These are phyloP conservation scores for Leptinotarsa undecemlineata DNA, from an alignment of 1,140 invertebrate species.

Conservation along the genomic window DNA sequence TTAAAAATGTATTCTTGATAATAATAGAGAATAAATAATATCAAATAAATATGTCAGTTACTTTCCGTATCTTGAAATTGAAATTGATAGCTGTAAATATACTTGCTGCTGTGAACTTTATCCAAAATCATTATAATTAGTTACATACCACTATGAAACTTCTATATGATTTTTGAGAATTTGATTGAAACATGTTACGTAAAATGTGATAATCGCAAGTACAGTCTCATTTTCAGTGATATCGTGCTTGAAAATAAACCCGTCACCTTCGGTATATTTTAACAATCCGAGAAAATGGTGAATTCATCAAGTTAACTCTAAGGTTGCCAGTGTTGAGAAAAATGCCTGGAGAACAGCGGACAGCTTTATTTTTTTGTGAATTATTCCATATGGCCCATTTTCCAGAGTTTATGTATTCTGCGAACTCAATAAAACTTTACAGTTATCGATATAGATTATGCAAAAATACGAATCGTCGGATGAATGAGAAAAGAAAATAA, in stretches of 20 bases:
- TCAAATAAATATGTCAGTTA: too few species aligned
- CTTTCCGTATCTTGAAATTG: too few species aligned
- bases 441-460: conserved; percentile 17
- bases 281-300: background rate
- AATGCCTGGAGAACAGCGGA: background rate
- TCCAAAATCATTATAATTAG: too few species aligned
- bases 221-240: too few species aligned
- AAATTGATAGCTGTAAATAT: too few species aligned
- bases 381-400: conserved; percentile 1
- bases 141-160: too few species aligned
- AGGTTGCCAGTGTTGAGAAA: background rate
- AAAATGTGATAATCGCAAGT: too few species aligned
- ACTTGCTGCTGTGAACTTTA: too few species aligned
- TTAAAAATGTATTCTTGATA: too few species aligned
- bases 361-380: background rate
- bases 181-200: too few species aligned
- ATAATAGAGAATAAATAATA: too few species aligned
- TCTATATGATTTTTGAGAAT: too few species aligned
- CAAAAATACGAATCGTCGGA: conserved; percentile 18
- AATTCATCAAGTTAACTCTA: background rate
- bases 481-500: conserved; percentile 16
- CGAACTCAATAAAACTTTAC: conserved; percentile 16
- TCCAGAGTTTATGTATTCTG: conserved; percentile 11
- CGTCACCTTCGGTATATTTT: background rate
- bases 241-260: background rate